Evolutionary conservation across 2,797 vertebrate species (phyloP).

Genomic region (Acridotheres tristis): DNA sequence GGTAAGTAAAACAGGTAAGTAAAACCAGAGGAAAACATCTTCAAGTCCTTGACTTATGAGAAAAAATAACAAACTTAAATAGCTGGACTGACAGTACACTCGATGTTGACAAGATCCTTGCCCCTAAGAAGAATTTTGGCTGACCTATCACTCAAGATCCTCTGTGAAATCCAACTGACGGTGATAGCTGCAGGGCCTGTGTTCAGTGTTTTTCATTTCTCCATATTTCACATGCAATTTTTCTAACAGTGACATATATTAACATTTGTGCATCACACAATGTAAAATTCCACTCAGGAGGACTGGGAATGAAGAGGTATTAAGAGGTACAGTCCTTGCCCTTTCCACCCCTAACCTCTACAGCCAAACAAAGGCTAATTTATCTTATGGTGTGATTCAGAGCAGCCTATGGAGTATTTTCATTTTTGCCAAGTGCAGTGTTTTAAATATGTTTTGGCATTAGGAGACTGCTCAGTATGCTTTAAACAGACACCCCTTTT

Average conservation of each 20-base stretch:
- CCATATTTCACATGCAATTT: conserved; percentile 31
- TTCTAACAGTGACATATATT: conserved; percentile 22
- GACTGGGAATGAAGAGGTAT: background rate
- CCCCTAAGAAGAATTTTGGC: conserved; percentile 32
- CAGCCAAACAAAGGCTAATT: background rate
- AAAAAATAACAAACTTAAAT: conserved; percentile 19
- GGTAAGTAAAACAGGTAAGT: background rate
- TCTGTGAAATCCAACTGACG: conserved; percentile 34
- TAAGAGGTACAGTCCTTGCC: background rate
- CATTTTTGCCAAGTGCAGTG: background rate
- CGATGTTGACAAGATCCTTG: background rate
- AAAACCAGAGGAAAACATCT: background rate
- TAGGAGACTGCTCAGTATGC: background rate
- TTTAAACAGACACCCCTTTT: background rate
- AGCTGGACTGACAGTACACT: background rate
- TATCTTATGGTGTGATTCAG: background rate
- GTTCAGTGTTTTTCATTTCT: conserved; percentile 27
- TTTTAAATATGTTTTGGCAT: background rate
- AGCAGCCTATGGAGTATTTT: background rate
- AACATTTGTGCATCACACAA: background rate
- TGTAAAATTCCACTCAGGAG: background rate
- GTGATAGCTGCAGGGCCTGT: conserved; percentile 17
- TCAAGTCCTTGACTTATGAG: background rate
- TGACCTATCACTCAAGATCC: conserved; percentile 33
- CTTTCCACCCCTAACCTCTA: background rate